Conservation (phyloP, 2,113 vertebrate genomes). For the Panurus biarmicus region DNA sequence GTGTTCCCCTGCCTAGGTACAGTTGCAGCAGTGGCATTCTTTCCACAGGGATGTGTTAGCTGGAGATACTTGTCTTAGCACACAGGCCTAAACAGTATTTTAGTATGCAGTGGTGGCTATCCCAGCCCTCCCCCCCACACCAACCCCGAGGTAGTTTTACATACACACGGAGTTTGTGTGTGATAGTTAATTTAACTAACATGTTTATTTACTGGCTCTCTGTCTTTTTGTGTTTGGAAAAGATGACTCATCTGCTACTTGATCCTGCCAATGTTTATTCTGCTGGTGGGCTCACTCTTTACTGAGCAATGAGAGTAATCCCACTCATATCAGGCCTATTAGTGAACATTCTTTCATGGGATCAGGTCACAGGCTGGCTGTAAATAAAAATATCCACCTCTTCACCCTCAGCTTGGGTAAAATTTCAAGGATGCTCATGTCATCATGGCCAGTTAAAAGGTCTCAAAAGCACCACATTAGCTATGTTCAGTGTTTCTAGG, state of each 20-base stretch:
- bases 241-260: constrained; percentile 23
- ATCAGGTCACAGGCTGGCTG: neutral
- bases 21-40: neutral
- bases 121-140: no score
- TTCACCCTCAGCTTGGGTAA: neutral
- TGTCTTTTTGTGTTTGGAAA: constrained; percentile 33
- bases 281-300: neutral
- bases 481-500: neutral
- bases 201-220: neutral
- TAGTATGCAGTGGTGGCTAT: rapidly evolving
- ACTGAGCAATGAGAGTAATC: neutral
- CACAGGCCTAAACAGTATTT: neutral
- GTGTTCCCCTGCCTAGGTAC: neutral
- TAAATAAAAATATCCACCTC: constrained; percentile 24
- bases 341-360: neutral
- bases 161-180: neutral
- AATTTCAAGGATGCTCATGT: neutral
- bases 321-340: neutral
- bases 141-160: neutral
- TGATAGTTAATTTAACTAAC: constrained; percentile 7
- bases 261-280: constrained; percentile 31
- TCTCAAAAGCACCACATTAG: neutral
- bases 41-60: neutral
- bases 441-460: neutral
- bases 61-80: neutral